Percentiles rank a stretch among this genome's conserved stretches.
These are phyloP conservation scores for Caradrina clavipalpis DNA, from an alignment of 2,888 invertebrate species.

Conservation along the genomic window DNA sequence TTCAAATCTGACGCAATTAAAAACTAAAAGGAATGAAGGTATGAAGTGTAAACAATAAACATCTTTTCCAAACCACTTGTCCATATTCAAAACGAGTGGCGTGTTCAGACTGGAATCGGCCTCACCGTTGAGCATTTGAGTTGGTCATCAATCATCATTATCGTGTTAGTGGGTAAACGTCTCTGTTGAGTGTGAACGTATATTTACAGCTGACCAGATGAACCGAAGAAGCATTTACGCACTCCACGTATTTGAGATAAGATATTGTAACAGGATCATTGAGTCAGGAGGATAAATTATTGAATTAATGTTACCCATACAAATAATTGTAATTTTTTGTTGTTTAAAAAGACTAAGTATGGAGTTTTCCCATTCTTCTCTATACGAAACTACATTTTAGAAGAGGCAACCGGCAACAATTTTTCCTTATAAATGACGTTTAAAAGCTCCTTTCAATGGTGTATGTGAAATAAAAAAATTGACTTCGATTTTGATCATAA, in stretches of 20 bases:
- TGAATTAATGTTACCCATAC: too few species aligned
- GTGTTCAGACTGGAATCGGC: constrained; percentile 24
- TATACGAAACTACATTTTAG: too few species aligned
- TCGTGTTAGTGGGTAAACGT: constrained; percentile 36
- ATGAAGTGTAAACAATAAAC: not conserved
- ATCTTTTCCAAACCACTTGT: not conserved
- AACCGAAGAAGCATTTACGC: constrained; percentile 10
- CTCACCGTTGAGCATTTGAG: constrained; percentile 27
- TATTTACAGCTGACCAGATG: constrained; percentile 23
- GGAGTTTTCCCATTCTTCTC: too few species aligned
- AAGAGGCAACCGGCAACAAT: too few species aligned
- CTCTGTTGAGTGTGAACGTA: constrained; percentile 17
- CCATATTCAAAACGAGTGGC: constrained; percentile 31
- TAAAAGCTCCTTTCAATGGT: too few species aligned
- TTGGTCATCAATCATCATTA: constrained; percentile 46
- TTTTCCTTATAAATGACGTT: too few species aligned
- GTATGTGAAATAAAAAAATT: too few species aligned
- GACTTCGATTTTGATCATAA: too few species aligned
- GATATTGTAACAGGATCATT: not conserved
- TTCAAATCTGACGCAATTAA: not conserved
- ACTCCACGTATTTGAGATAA: not conserved
- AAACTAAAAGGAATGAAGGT: not conserved
- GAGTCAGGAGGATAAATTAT: too few species aligned
- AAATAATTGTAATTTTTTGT: too few species aligned
- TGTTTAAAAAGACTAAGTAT: too few species aligned